Percentiles rank a stretch among this genome's conserved stretches.
Evolutionary conservation across 1,140 invertebrate species (phyloP).

Genomic region (Leptoteleia sp.): DNA sequence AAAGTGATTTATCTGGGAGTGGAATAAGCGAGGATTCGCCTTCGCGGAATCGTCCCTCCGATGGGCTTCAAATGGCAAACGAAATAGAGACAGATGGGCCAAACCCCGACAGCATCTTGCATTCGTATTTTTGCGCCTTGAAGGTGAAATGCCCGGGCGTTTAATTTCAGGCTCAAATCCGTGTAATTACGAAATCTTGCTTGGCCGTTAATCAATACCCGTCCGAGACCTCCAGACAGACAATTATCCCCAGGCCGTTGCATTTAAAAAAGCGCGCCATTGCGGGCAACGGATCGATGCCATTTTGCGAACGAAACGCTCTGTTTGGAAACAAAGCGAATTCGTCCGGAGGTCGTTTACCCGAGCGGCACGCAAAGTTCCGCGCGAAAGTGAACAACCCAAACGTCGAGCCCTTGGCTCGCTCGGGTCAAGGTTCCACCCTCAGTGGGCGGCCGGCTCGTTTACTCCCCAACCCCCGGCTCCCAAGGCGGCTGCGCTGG

Average conservation of each 20-base stretch:
- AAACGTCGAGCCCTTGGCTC: conserved; percentile 72
- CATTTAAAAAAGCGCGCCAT: conserved; percentile 24
- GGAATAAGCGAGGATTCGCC: background rate
- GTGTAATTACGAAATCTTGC: conserved; percentile 61
- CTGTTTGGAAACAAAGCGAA: conserved; percentile 32
- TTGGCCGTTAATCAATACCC: conserved; percentile 58
- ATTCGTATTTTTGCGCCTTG: conserved; percentile 35
- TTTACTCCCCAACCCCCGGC: conserved; percentile 31
- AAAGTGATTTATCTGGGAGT: conserved; percentile 1
- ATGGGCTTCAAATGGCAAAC: background rate
- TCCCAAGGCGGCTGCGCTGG: conserved; percentile 64
- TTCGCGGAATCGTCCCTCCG: conserved; percentile 4
- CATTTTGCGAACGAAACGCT: conserved; percentile 7
- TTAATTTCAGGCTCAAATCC: conserved; percentile 54
- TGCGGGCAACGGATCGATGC: background rate
- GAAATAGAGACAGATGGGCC: conserved; percentile 56
- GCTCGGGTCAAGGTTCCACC: conserved; percentile 76
- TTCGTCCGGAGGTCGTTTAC: conserved; percentile 41
- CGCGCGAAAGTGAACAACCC: conserved; percentile 68
- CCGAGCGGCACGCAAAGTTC: conserved; percentile 43
- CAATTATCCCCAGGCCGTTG: conserved; percentile 36
- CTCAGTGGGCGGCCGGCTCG: conserved; percentile 63
- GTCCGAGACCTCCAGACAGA: conserved; percentile 25
- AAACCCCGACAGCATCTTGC: conserved; percentile 58
- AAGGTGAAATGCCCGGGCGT: conserved; percentile 40